phyloP scores from a whole-genome alignment of 1,140 invertebrate genomes.

The Drosophila subobscura region DNA sequence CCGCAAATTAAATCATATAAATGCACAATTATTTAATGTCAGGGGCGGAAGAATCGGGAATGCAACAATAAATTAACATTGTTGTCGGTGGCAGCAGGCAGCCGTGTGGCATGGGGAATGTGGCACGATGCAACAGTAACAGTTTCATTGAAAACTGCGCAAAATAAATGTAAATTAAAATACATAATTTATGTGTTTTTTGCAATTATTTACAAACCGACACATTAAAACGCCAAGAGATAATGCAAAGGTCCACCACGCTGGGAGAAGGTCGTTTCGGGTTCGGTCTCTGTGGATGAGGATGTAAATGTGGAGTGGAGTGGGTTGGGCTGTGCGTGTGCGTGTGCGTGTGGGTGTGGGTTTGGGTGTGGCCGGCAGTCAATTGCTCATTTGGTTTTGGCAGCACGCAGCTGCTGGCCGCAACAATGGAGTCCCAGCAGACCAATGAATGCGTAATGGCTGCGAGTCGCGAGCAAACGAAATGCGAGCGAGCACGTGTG shows the following conservation, averaged over 20 bases:
- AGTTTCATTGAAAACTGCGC: slow-evolving; percentile 67
- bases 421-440: slow-evolving; percentile 65
- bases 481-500: not conserved
- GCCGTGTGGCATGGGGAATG: not conserved
- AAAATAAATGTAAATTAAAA: slow-evolving; percentile 82
- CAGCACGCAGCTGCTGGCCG: slow-evolving; percentile 73
- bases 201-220: slow-evolving; percentile 81
- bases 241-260: slow-evolving; percentile 41
- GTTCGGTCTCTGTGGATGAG: slow-evolving; percentile 1
- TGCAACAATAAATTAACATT: slow-evolving; percentile 61
- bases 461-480: slow-evolving; percentile 17
- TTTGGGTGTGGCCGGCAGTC: slow-evolving; percentile 48
- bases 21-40: slow-evolving; percentile 81
- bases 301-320: not conserved
- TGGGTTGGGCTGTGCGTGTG: slow-evolving; percentile 14
- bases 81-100: slow-evolving; percentile 15
- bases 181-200: slow-evolving; percentile 78
- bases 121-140: slow-evolving; percentile 14
- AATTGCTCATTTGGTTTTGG: slow-evolving; percentile 82
- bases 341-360: not conserved
- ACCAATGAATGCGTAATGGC: slow-evolving; percentile 81
- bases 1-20: slow-evolving; percentile 82
- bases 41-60: slow-evolving; percentile 36
- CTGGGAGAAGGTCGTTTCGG: not conserved
- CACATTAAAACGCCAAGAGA: slow-evolving; percentile 76